Evolutionary conservation across 2,113 vertebrate genomes (phyloP).

Genomic region (Candoia aspera): DNA sequence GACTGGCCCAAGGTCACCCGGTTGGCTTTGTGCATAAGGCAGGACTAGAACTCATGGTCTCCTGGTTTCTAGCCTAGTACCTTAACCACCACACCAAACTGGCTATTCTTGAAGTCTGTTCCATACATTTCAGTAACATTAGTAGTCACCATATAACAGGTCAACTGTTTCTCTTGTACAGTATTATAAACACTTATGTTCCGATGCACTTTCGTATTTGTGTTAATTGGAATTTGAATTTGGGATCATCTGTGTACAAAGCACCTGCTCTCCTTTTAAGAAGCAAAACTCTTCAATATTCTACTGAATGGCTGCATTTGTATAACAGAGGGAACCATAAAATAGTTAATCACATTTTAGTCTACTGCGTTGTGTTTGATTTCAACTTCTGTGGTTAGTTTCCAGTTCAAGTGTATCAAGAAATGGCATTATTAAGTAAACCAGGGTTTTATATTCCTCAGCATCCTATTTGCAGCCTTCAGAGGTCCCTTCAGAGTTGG

Average conservation of each 20-base stretch:
- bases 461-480: background rate
- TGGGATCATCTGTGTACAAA: background rate
- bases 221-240: background rate
- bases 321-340: background rate
- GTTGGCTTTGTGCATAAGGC: background rate
- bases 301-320: background rate
- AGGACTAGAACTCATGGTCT: background rate
- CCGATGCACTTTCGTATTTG: background rate
- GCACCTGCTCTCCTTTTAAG: background rate
- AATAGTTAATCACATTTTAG: background rate
- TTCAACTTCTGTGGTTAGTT: background rate
- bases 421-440: background rate
- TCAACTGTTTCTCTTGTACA: background rate
- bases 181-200: background rate
- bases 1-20: background rate
- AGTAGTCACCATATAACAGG: background rate
- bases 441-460: background rate
- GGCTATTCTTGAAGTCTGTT: background rate
- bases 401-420: background rate
- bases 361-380: background rate
- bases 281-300: background rate
- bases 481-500: background rate
- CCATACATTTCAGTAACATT: background rate
- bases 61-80: background rate
- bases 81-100: background rate